These are phyloP conservation scores for Solenodon paradoxus DNA, from an alignment of 2,113 vertebrate species.

Conservation along the genomic window DNA sequence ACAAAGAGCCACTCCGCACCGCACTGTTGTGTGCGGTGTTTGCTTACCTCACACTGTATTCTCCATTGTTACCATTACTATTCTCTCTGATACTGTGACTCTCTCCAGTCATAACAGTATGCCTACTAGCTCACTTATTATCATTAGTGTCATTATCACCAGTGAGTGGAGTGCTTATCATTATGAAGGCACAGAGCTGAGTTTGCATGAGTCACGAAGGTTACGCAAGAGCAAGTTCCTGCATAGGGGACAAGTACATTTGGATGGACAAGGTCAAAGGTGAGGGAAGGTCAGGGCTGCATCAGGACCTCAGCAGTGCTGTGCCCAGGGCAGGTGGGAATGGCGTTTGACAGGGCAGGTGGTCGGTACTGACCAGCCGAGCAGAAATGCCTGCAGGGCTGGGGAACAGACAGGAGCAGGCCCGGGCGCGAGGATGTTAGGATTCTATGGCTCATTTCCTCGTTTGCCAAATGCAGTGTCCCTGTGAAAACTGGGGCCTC, in stretches of 20 bases:
- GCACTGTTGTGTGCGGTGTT: too few species aligned
- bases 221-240: background rate
- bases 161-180: background rate
- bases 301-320: background rate
- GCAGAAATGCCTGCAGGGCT: background rate
- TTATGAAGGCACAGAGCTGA: background rate
- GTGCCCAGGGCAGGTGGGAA: background rate
- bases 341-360: background rate
- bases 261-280: background rate
- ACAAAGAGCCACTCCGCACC: background rate
- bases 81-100: too few species aligned
- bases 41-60: too few species aligned
- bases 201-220: background rate
- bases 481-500: background rate
- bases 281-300: background rate
- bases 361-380: background rate
- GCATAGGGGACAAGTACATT: background rate
- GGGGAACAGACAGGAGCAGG: too few species aligned
- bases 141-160: background rate
- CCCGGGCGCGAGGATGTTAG: fast-evolving
- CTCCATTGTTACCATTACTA: too few species aligned
- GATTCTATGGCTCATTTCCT: background rate
- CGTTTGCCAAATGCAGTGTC: background rate
- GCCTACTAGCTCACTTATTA: too few species aligned
- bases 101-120: too few species aligned